phyloP scores from a whole-genome alignment of 2,888 invertebrate genomes.

The Drosophila lutescens region DNA sequence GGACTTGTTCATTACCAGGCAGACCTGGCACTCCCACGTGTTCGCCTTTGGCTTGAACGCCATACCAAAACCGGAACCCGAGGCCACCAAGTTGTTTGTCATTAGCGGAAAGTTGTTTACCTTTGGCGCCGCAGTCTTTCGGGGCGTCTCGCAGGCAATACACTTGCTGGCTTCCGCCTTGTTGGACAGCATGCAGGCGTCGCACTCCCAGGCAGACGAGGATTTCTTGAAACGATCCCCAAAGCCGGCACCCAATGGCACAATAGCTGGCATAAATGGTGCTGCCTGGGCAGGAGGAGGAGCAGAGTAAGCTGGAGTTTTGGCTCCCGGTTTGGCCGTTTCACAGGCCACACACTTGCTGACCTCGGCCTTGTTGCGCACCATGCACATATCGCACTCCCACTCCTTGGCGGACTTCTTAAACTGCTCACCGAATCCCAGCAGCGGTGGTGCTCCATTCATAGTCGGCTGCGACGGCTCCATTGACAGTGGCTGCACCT shows the following conservation, averaged over 20 bases:
- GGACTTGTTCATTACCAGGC: constrained; percentile 86
- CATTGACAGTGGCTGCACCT: not conserved
- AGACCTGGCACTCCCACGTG: constrained; percentile 87
- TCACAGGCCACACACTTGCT: constrained; percentile 86
- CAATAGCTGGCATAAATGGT: constrained; percentile 2
- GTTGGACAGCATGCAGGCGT: constrained; percentile 87
- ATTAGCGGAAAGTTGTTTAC: constrained; percentile 3
- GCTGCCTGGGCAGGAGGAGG: not conserved
- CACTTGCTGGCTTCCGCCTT: constrained; percentile 84
- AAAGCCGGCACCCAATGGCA: constrained; percentile 39
- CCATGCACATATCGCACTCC: constrained; percentile 88
- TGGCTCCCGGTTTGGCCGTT: constrained; percentile 77
- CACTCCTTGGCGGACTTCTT: constrained; percentile 86
- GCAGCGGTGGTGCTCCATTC: constrained; percentile 6
- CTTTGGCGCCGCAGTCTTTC: constrained; percentile 39
- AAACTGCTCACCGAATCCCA: constrained; percentile 83
- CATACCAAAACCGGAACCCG: constrained; percentile 77
- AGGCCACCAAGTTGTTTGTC: constrained; percentile 2
- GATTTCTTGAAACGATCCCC: constrained; percentile 85
- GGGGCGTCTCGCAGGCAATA: constrained; percentile 86
- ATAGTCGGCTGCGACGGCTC: constrained; percentile 1
- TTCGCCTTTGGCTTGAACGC: constrained; percentile 86
- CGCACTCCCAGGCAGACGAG: constrained; percentile 88
- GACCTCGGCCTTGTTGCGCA: constrained; percentile 85
- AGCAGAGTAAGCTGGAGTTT: not conserved